Base-by-base conservation (phyloP, 2,888 invertebrate species). In the Plagodis pulveraria region DNA sequence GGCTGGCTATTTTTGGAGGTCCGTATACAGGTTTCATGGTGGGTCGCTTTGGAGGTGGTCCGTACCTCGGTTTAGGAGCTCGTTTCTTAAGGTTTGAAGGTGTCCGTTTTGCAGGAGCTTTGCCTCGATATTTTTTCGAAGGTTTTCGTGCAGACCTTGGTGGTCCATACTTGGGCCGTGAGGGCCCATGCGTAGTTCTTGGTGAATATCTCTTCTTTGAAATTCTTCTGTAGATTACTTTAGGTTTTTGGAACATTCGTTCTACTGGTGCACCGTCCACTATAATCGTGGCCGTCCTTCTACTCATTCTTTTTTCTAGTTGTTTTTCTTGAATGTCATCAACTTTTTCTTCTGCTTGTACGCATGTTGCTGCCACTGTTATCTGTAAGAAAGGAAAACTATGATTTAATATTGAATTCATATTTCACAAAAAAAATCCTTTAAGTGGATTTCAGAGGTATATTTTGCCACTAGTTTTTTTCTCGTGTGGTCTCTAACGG, bases 221-320 rank as follows among this genome's bases (percentile, higher is more conserved):
- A 48, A 72, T 35, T 58, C 73, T 77, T 56, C 82, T 80, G 65
- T 84, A 87, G 12, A 87, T 77, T 0, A 87, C 76, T 58, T 83
- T 84, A 0, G 87, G 83, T 47, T 79, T 78, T 32, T 77, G 77
- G 47, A 72, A 77, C 33, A 73, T 56, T 45, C 78, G 72, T 11
- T 84, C 82, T n/a, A 74, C 41, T 0, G 84, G 81, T 50, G 48
- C 33, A 50, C 70, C 76, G 46, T 86, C 84, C 58, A 89, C 68
- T n/a, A 87, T 50, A 11, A 89, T 38, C 6, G 84, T 73, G 32
- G 87, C 73, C 35, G 87, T 86, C 65, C 89, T 74, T 73, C 83
- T 86, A 2, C 52, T 68, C 6, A 83, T 49, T 63, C 71, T 73
- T 67, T 55, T 74, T 6, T 67, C 66, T 5, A 54, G 36, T 58